Base-by-base conservation (phyloP, 2,888 invertebrate species). In the Idaea aversata region DNA sequence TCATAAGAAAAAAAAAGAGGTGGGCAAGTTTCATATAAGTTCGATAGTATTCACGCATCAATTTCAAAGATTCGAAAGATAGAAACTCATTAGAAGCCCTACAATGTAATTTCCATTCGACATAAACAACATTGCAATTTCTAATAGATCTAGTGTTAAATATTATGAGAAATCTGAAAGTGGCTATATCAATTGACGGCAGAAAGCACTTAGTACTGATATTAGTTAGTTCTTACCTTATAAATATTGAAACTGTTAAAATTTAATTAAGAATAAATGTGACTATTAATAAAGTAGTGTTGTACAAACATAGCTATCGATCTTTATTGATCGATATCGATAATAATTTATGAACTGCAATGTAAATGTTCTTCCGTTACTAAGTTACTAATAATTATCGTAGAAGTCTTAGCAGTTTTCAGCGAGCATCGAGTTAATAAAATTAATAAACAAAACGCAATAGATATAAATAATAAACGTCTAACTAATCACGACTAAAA, bases 61-160 rank as follows among this genome's bases (percentile, higher is more conserved):
- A 25, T 25, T 25, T 25, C 25, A 25, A 25, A 58, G 61, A 59
- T 38, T 64, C 57, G 60, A 61, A 64, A 69, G 66, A 72, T 74
- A 66, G 63, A 71, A 66, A 72, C 70, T 76, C 75, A 79, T 78
- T 75, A 71, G 25, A 2, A 25, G 59, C 64, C 62, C 59, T 61
- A 47, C 63, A 63, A 69, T 64, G 60, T 35, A 60, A 59, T 63
- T 57, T 66, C 58, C 61, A 67, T 63, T 70, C 62, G 63, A 72
- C 71, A 73, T 71, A 71, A 78, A 76, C 73, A 72, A 75, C 75
- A 81, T 78, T 77, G 75, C 70, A 68, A 70, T 73, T 65, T 34
- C 69, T 78, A 74, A 77, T 77, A 68, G 67, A 69, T 64, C 61
- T 70, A 64, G 71, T 71, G 36, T 63, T 69, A 62, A 69, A 73